Base-by-base conservation (phyloP, 2,888 invertebrate genomes). In the Cyrtodaria siliqua region DNA sequence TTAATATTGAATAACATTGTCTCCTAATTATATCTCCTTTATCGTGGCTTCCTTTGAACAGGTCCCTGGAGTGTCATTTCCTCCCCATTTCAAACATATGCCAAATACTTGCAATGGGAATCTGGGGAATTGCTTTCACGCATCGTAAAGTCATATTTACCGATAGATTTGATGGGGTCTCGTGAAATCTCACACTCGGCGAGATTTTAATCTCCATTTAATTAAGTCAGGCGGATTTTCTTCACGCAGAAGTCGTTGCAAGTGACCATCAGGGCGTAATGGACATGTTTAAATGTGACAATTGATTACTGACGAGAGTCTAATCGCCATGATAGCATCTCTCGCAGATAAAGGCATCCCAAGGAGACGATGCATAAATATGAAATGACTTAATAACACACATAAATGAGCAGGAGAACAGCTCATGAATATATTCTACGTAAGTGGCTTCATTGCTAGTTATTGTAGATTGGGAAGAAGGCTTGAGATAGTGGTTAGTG, bases 81-180 rank as follows among this genome's bases (percentile, higher is more conserved):
- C 24, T 16, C 44, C 24, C 61, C 69, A 69, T 62, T 72, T 64
- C 64, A 72, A 80, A 76, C 79, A 76, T 80, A 80, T 80, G 79
- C 72, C 72, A 47, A 50, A 64, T 60, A 61, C 61, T 56, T 23
- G 24, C 42, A 68, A 76, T 53, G 64, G 61, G 64, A 47, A 56
- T 23, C 57, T 42, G 18, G 74, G 64, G 73, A 77, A 74, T 74
- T 63, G 23, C 55, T 23, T 62, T 70, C 50, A 66, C 81, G 81
- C 78, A 64, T 67, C 68, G 75, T 81, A 75, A 72, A 76, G 60
- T 81, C 81, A 70, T 69, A 75, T 75, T 81, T 81, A 81, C 81
- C 66, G 78, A 81, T 81, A 81, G 66, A 74, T 69, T 80, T 77
- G 80, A 76, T 77, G 77, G 70, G 73, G 73, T 80, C 80, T 77